Percentiles rank a stretch among this genome's conserved stretches.
These are phyloP conservation scores for Gallinago stenura DNA, from an alignment of 2,797 vertebrate species.

Conservation along the genomic window DNA sequence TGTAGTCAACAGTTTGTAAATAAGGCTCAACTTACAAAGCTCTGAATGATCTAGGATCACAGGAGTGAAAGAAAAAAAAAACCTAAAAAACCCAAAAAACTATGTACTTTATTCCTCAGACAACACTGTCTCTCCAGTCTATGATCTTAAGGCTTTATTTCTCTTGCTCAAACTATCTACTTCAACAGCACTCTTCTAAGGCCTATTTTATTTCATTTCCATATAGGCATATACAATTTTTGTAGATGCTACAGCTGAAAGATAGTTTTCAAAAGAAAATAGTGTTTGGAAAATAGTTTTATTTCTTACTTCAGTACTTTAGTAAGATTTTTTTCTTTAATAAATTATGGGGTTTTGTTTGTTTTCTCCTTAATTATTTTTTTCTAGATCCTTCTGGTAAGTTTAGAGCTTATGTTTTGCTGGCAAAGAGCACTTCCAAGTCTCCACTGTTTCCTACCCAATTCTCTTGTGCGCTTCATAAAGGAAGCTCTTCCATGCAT, in stretches of 20 bases:
- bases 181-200: accelerated
- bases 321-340: neutral
- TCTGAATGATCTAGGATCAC: neutral
- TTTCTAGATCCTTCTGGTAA: neutral
- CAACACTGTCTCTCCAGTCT: neutral
- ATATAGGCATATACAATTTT: neutral
- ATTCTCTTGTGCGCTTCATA: neutral
- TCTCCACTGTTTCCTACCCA: accelerated
- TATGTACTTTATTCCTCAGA: neutral
- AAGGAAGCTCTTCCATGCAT: neutral
- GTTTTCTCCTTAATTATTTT: neutral
- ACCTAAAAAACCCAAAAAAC: no score
- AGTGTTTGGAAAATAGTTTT: neutral
- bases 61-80: neutral
- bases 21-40: neutral
- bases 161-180: neutral
- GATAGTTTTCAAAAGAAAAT: neutral
- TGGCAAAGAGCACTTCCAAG: neutral
- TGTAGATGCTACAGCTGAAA: neutral
- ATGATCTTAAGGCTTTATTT: neutral
- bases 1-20: neutral
- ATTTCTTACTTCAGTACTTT: neutral
- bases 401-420: neutral
- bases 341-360: accelerated
- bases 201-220: neutral